Base-by-base conservation (phyloP, 2,888 invertebrate species). In the Ctena decussata region DNA sequence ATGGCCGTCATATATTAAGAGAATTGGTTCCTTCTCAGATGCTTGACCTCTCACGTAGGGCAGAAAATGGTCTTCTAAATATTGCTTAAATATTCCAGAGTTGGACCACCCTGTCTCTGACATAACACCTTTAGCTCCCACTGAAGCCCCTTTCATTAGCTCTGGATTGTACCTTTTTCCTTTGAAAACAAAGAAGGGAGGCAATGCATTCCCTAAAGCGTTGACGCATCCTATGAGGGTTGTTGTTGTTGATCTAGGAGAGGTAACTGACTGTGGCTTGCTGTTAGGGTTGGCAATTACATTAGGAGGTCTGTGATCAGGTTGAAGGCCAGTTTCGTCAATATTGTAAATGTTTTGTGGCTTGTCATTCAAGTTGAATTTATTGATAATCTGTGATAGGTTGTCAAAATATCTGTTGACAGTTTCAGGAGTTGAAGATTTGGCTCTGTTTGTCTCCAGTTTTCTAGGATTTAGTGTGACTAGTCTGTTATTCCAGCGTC, bases 361-460 rank as follows among this genome's bases (percentile, higher is more conserved):
- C n/a, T 72, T 72, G n/a, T 72, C 72, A 24, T 12, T 24, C 21
- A 72, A 46, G 18, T n/a, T 44, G n/a, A 41, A 46, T 46, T 72
- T 72, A 49, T 30, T 2, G 5, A 78, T 15, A 1, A 12, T 41
- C 24, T 32, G 15, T 46, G 71, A 32, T 0, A 82, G 65, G 30
- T 82, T 49, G 11, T 77, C 72, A 77, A 82, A 77, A 35, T 79
- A 79, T 8, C 32, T 18, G 32, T 8, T 18, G 0, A 83, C 79
- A 15, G 44, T 49, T 12, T 8, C n/a, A 37, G 60, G 65, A 27
- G 53, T 39, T 53, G 76, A 35, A 49, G 60, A 49, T 44, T 84
- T 84, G 24, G 84, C 80, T 15, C 82, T 57, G 0, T 44, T 41
- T 27, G 72, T 65, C 24, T 86, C 85, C n/a, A 86, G 44, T 3